A percentile compares a stretch with the other conserved stretches of the same genome.
Conservation (phyloP, 23 tunicate genomes). For the Trididemnum nubilum region DNA sequence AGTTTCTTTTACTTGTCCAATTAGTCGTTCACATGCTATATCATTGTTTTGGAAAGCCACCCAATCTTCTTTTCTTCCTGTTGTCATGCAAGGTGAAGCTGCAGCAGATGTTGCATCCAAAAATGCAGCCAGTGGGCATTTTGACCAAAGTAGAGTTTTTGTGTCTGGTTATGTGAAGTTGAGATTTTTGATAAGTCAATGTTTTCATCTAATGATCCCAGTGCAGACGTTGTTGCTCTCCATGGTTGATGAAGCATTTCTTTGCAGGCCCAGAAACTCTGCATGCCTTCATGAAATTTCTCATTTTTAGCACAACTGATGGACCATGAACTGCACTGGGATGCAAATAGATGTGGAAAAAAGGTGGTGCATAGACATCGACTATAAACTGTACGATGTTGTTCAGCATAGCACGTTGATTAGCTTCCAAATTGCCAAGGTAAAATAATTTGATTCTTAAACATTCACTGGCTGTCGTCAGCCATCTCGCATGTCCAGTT, state of each 20-base stretch:
- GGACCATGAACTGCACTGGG: slow-evolving; percentile 6
- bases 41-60: neutral
- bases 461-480: slow-evolving; percentile 7
- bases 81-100: neutral
- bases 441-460: slow-evolving; percentile 2
- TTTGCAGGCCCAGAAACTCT: neutral
- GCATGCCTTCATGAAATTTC: slow-evolving; percentile 15
- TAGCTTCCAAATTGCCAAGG: neutral
- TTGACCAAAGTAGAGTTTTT: slow-evolving; percentile 13
- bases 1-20: slow-evolving; percentile 9
- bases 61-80: slow-evolving; percentile 2
- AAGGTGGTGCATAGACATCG: slow-evolving; percentile 6
- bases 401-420: neutral
- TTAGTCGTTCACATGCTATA: neutral
- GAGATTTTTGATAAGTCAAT: neutral
- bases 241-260: slow-evolving; percentile 1
- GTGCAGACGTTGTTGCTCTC: slow-evolving; percentile 8
- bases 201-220: neutral
- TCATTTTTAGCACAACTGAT: slow-evolving; percentile 18
- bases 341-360: neutral
- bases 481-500: slow-evolving; percentile 10
- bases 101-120: slow-evolving; percentile 15
- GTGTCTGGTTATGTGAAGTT: neutral
- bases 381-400: slow-evolving; percentile 10
- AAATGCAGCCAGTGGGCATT: slow-evolving; percentile 4